Conservation (phyloP, 1,140 invertebrate species). For the Trichonephila clavata region DNA sequence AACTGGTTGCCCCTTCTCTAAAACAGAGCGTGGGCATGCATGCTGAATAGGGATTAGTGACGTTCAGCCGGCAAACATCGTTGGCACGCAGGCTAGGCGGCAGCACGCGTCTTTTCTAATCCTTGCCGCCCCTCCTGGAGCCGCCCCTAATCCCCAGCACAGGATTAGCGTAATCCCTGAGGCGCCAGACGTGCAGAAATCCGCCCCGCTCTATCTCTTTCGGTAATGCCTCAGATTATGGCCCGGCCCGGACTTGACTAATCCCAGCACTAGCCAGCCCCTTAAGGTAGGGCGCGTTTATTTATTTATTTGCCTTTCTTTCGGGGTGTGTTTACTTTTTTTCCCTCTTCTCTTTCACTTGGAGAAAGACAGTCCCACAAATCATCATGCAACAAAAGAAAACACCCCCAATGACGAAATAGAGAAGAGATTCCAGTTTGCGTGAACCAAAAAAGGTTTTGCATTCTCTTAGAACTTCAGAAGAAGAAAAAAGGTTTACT, state of each 20-base stretch:
- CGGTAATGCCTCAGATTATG: constrained; percentile 56
- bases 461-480: neutral
- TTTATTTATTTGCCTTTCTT: constrained; percentile 34
- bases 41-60: constrained; percentile 69
- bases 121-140: constrained; percentile 47
- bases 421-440: neutral
- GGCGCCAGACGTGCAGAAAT: constrained; percentile 73
- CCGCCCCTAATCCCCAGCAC: constrained; percentile 67
- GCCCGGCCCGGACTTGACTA: constrained; percentile 33
- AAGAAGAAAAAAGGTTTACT: neutral
- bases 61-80: constrained; percentile 69
- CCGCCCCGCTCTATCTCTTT: constrained; percentile 54
- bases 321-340: neutral
- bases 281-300: neutral
- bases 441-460: neutral
- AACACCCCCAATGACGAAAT: constrained; percentile 19
- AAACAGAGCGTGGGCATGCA: constrained; percentile 66
- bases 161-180: constrained; percentile 74
- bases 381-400: neutral
- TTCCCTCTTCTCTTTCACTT: no score
- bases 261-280: neutral
- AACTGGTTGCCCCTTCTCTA: constrained; percentile 22
- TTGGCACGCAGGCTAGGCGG: constrained; percentile 65
- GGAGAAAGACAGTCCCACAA: constrained; percentile 9
- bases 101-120: constrained; percentile 58